These are phyloP conservation scores for Gonatopus flavifemur DNA, from an alignment of 1,140 invertebrate genomes.

Conservation along the genomic window DNA sequence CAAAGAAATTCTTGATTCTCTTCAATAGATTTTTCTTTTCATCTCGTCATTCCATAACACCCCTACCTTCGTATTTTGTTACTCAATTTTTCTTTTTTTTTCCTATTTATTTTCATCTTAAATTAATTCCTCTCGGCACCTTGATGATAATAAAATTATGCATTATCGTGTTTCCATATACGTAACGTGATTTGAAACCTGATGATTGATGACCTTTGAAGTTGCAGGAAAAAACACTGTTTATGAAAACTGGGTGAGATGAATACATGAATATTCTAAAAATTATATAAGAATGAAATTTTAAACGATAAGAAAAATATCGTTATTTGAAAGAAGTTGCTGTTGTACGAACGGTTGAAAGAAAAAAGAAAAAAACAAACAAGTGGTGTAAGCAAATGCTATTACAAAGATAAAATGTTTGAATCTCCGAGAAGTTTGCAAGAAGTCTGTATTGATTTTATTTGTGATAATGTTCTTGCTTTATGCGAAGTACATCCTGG, in stretches of 20 bases:
- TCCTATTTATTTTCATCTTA: too few relatives aligned
- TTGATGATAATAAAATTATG: too few relatives aligned
- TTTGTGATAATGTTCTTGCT: slow-evolving; percentile 68
- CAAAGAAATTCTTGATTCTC: slow-evolving; percentile 4
- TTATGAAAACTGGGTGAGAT: not conserved
- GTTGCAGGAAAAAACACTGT: not conserved
- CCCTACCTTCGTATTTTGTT: not conserved
- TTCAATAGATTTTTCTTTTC: not conserved
- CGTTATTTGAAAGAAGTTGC: not conserved
- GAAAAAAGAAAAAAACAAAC: not conserved
- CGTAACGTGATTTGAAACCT: too few relatives aligned
- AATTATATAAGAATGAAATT: not conserved
- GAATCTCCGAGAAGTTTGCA: slow-evolving; percentile 67
- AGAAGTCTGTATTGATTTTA: slow-evolving; percentile 69
- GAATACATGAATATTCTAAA: not conserved
- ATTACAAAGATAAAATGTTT: slow-evolving; percentile 58
- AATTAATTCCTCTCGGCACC: too few relatives aligned
- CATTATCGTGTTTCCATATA: too few relatives aligned
- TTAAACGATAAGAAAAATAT: not conserved
- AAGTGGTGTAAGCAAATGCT: slow-evolving; percentile 8
- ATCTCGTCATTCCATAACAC: not conserved
- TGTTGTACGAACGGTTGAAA: not conserved
- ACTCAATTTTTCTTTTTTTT: not conserved
- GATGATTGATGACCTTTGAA: not conserved
- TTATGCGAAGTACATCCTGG: slow-evolving; percentile 59